Evolutionary conservation across 2,888 invertebrate genomes (phyloP).

Genomic region (Trypoxylon attenuatum): DNA sequence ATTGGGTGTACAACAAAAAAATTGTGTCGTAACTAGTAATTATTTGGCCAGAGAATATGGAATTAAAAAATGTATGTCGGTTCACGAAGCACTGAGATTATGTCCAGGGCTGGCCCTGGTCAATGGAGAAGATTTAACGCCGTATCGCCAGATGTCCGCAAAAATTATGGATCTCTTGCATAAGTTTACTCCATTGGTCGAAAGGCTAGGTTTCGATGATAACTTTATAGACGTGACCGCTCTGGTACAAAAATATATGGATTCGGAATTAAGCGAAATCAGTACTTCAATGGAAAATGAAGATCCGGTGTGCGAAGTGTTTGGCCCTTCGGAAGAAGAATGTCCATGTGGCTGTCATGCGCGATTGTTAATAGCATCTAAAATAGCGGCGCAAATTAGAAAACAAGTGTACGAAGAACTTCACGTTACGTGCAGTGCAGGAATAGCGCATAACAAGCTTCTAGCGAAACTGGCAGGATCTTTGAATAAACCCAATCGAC

Average conservation of each 20-base stretch:
- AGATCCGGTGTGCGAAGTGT: slow-evolving; percentile 78
- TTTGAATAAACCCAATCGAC: slow-evolving; percentile 87
- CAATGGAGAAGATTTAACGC: slow-evolving; percentile 88
- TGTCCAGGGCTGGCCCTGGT: slow-evolving; percentile 86
- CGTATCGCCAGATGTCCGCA: slow-evolving; percentile 86
- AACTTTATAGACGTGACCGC: slow-evolving; percentile 88
- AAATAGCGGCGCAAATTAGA: slow-evolving; percentile 86
- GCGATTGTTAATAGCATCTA: slow-evolving; percentile 82
- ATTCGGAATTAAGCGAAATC: slow-evolving; percentile 36
- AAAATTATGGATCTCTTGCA: slow-evolving; percentile 84
- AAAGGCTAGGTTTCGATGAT: slow-evolving; percentile 90
- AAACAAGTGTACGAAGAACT: slow-evolving; percentile 81
- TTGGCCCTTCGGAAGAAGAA: slow-evolving; percentile 76
- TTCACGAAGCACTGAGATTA: slow-evolving; percentile 83
- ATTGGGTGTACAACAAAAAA: slow-evolving; percentile 89
- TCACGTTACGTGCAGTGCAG: slow-evolving; percentile 87
- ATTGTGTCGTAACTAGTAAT: slow-evolving; percentile 89
- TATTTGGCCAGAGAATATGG: slow-evolving; percentile 87
- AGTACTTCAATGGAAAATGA: slow-evolving; percentile 41
- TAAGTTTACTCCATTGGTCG: slow-evolving; percentile 84
- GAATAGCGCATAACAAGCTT: slow-evolving; percentile 89
- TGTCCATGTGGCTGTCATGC: slow-evolving; percentile 86
- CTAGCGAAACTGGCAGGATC: slow-evolving; percentile 86
- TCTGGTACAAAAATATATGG: slow-evolving; percentile 75
- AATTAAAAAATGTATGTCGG: slow-evolving; percentile 83